Evolutionary conservation across 1,140 invertebrate species (phyloP).

Genomic region (Alviniconcha marisindica): DNA sequence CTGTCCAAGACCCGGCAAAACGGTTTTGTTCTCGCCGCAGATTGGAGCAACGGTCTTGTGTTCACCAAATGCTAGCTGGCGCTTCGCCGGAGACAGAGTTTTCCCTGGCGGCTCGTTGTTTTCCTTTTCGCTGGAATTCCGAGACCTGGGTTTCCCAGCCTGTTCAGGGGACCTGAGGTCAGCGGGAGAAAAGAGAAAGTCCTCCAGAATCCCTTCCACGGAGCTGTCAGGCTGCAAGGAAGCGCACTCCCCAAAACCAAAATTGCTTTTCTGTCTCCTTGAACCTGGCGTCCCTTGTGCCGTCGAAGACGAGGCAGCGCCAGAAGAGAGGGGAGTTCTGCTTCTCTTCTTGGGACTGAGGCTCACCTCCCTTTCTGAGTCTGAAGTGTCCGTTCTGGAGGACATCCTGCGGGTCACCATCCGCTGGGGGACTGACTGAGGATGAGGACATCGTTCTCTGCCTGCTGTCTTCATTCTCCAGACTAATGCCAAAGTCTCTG

Average conservation of each 20-base stretch:
- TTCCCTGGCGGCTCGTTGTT: background rate
- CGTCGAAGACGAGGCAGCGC: background rate
- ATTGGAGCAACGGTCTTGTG: background rate
- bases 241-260: background rate
- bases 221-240: background rate
- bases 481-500: too few relatives aligned
- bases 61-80: background rate
- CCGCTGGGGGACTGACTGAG: background rate
- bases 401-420: constrained; percentile 7
- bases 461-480: too few relatives aligned
- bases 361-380: background rate
- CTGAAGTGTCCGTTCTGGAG: background rate
- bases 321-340: background rate
- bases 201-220: background rate
- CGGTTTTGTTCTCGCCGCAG: too few relatives aligned
- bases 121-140: constrained; percentile 21
- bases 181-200: background rate
- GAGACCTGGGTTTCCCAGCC: background rate
- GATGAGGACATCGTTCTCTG: background rate
- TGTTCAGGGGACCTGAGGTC: background rate
- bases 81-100: background rate
- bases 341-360: background rate
- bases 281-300: too few relatives aligned
- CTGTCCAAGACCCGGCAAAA: too few relatives aligned
- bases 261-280: background rate